These are phyloP conservation scores for Pelagia noctiluca DNA, from an alignment of 30 jellyfish, hydroid and myxozoan genomes.

Conservation along the genomic window DNA sequence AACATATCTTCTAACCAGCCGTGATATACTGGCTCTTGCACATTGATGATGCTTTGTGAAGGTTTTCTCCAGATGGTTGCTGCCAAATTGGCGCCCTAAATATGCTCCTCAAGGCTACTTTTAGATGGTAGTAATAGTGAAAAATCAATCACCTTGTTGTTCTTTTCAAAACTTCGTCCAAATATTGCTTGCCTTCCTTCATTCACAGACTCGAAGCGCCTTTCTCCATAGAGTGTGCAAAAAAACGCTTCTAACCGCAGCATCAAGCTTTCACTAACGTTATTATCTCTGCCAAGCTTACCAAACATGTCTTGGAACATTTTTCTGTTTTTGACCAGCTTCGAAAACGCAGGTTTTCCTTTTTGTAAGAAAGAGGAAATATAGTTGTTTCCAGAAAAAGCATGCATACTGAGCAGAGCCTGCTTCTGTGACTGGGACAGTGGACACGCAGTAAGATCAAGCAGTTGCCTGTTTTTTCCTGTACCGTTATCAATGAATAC, in stretches of 20 bases:
- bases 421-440: neutral
- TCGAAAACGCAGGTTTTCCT: neutral
- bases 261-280: neutral
- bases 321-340: neutral
- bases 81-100: neutral
- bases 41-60: neutral
- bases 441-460: neutral
- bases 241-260: neutral
- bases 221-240: neutral
- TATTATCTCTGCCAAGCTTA: neutral
- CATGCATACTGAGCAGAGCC: neutral
- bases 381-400: neutral
- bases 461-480: neutral
- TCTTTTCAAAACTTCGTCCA: neutral
- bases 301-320: neutral
- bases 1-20: no score
- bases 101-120: slow-evolving; percentile 5
- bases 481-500: neutral
- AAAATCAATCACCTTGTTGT: neutral
- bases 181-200: neutral
- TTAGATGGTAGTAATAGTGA: neutral
- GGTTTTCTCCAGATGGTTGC: neutral
- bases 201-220: neutral
- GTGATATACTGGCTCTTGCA: neutral
- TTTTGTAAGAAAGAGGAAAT: neutral